These are phyloP conservation scores for Lucilia sericata DNA, from an alignment of 1,140 invertebrate species.

Conservation along the genomic window DNA sequence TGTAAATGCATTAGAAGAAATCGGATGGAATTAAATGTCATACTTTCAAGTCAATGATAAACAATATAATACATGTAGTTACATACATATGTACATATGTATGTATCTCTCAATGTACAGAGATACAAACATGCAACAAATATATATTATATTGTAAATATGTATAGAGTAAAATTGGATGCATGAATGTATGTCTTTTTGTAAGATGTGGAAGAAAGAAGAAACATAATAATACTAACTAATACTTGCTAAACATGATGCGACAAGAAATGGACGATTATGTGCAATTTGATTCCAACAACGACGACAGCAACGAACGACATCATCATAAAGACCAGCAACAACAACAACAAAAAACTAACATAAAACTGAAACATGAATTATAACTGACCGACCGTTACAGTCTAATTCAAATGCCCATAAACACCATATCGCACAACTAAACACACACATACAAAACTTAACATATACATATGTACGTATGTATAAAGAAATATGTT, in stretches of 20 bases:
- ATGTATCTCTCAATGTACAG: neutral
- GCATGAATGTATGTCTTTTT: neutral
- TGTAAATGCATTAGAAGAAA: constrained; percentile 15
- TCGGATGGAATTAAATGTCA: constrained; percentile 23
- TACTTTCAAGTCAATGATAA: constrained; percentile 13
- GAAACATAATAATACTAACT: neutral
- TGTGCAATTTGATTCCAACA: neutral
- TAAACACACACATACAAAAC: neutral
- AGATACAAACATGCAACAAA: neutral
- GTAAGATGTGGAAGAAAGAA: neutral
- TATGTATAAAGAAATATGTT: no score
- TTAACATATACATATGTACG: neutral
- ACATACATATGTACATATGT: neutral
- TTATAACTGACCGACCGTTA: constrained; percentile 1
- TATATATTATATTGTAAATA: no score
- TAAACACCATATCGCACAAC: no score
- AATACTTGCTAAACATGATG: neutral
- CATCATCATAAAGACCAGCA: no score
- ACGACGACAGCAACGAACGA: neutral
- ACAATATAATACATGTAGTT: neutral
- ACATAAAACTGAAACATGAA: neutral
- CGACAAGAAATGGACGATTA: constrained; percentile 20
- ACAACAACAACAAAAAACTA: no score
- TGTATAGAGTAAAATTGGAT: neutral
- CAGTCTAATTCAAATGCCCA: neutral